Evolutionary conservation across 2,888 invertebrate genomes (phyloP).

Genomic region (Vanessa cardui): DNA sequence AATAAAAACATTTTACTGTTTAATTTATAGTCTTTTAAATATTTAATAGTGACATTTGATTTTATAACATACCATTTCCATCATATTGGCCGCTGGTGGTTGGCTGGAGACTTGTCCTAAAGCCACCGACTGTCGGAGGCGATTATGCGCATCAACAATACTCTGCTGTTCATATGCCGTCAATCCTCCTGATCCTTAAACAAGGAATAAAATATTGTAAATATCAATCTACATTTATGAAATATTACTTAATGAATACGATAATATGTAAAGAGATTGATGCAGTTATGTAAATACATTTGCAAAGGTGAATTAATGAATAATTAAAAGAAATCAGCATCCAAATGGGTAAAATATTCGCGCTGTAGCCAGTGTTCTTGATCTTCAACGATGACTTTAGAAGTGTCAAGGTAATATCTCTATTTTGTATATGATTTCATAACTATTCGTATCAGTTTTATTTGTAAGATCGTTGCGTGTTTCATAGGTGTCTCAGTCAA

Average conservation of each 20-base stretch:
- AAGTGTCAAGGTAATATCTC: slow-evolving; percentile 54
- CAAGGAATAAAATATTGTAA: slow-evolving; percentile 39
- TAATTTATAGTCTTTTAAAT: no score
- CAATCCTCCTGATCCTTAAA: slow-evolving; percentile 85
- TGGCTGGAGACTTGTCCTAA: slow-evolving; percentile 89
- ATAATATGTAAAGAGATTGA: background rate
- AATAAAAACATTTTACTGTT: no score
- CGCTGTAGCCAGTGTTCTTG: slow-evolving; percentile 28
- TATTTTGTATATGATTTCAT: slow-evolving; percentile 53
- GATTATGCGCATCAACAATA: slow-evolving; percentile 92
- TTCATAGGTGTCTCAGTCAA: slow-evolving; percentile 71
- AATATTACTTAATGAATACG: background rate
- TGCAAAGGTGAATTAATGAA: slow-evolving; percentile 18
- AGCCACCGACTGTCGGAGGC: slow-evolving; percentile 89
- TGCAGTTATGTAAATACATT: background rate
- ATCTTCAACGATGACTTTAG: slow-evolving; percentile 37
- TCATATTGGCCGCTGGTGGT: slow-evolving; percentile 92
- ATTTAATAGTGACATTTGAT: slow-evolving; percentile 11
- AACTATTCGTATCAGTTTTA: slow-evolving; percentile 59
- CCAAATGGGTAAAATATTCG: slow-evolving; percentile 21
- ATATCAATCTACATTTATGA: background rate
- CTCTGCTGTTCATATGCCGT: slow-evolving; percentile 87
- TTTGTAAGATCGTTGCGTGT: slow-evolving; percentile 67
- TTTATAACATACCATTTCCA: slow-evolving; percentile 87
- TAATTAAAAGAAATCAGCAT: slow-evolving; percentile 18